Conservation (phyloP, 2,113 vertebrate genomes). For the Columbina picui region DNA sequence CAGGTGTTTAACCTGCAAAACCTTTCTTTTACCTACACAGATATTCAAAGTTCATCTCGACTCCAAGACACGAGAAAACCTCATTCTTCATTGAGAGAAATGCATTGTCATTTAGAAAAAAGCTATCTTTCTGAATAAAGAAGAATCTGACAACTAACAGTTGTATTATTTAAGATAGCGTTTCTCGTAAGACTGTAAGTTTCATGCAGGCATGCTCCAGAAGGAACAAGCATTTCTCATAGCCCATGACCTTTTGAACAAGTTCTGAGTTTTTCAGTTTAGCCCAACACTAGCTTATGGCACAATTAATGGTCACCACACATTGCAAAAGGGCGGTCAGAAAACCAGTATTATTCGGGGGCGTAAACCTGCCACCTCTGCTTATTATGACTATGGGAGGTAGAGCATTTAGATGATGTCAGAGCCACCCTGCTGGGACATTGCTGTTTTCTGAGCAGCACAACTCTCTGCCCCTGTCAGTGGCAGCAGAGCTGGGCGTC, state of each 20-base stretch:
- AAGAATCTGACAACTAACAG: not conserved
- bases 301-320: not conserved
- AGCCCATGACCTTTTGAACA: accelerated
- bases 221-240: not conserved
- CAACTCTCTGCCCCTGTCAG: not conserved
- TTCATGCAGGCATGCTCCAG: not conserved
- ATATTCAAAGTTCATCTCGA: not conserved
- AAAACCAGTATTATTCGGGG: not conserved
- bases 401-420: not conserved
- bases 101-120: not conserved
- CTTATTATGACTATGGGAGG: accelerated
- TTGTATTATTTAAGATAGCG: not conserved
- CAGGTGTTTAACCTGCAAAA: not conserved
- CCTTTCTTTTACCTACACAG: not conserved
- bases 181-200: not conserved
- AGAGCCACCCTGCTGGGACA: not conserved
- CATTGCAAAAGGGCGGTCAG: not conserved
- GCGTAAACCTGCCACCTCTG: not conserved
- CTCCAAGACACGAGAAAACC: not conserved
- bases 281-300: not conserved
- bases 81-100: not conserved
- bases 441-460: not conserved
- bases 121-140: not conserved
- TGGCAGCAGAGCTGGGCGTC: not conserved
- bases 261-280: not conserved